Conservation (phyloP, 1,140 invertebrate species). For the Stegodyphus mimosarum region DNA sequence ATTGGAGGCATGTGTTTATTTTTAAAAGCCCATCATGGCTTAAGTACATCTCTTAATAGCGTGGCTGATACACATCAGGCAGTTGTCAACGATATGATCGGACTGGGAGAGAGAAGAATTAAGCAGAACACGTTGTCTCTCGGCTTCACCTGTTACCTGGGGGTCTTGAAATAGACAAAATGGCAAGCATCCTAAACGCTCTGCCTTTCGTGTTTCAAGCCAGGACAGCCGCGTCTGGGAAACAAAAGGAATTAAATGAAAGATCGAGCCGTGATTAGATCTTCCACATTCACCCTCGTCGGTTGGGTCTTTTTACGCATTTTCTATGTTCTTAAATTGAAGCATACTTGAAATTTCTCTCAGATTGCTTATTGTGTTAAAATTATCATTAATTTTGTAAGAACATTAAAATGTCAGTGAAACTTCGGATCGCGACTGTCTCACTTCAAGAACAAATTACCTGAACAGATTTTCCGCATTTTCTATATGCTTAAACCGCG, state of each 20-base stretch:
- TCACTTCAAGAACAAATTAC: too few relatives aligned
- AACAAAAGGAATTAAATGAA: neutral
- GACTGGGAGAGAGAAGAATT: neutral
- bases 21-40: slow-evolving; percentile 12
- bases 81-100: slow-evolving; percentile 16
- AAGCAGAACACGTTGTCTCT: neutral
- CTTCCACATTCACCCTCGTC: too few relatives aligned
- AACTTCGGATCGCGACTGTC: too few relatives aligned
- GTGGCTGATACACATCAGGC: slow-evolving; percentile 12
- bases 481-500: too few relatives aligned
- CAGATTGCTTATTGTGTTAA: too few relatives aligned
- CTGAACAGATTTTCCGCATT: too few relatives aligned
- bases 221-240: neutral
- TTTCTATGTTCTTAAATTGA: too few relatives aligned
- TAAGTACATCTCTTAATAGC: slow-evolving; percentile 13
- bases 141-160: slow-evolving; percentile 3
- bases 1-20: neutral
- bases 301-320: too few relatives aligned
- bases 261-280: too few relatives aligned
- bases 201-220: neutral
- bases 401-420: too few relatives aligned
- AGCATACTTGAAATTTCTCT: too few relatives aligned
- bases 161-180: slow-evolving; percentile 1
- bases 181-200: slow-evolving; percentile 1
- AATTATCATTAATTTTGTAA: too few relatives aligned